Base-by-base conservation (phyloP, 2,888 invertebrate genomes). In the Rosalia funebris region DNA sequence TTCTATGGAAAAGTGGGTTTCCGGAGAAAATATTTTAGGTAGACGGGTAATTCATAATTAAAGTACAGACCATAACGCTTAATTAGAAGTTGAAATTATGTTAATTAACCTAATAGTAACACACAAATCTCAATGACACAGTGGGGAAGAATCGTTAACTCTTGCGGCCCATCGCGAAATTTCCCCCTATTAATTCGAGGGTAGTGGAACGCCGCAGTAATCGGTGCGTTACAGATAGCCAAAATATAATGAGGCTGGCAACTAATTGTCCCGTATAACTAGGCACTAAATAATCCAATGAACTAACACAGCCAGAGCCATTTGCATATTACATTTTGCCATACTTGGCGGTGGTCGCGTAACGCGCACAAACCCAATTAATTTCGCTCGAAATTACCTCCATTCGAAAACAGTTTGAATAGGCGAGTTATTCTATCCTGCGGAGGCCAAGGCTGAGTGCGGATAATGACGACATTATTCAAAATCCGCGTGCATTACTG, bases 261-360 rank as follows among this genome's bases (percentile, higher is more conserved):
- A 53, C 59, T 63, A 63, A 63, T 63, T 61, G 60, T 60, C 42
- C 50, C 48, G 45, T 41, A 56, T 61, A 63, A 59, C 60, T 45
- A 55, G 60, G 48, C 60, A 62, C 64, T 65, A 60, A 64, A 64
- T 63, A 63, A 61, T 63, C 58, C 62, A 65, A 65, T 65, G 59
- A 58, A 59, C 57, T 57, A 60, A 48, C 61, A 66, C 50, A 63
- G 62, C 58, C 59, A 46, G 37, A 47, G 53, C 64, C 61, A 68
- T 68, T 68, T 68, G 64, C 68, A 68, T 68, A 66, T 64, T 65
- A 66, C 66, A 64, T 60, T 66, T 59, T 57, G 57, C 53, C 56
- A 37, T 56, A 58, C 50, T 58, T 44, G 57, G 58, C 42, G 25
- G 39, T 34, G 54, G 54, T 47, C 54, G 34, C 12, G 60, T 47